Conservation (phyloP, 2,113 vertebrate species). For the Cavia porcellus region DNA sequence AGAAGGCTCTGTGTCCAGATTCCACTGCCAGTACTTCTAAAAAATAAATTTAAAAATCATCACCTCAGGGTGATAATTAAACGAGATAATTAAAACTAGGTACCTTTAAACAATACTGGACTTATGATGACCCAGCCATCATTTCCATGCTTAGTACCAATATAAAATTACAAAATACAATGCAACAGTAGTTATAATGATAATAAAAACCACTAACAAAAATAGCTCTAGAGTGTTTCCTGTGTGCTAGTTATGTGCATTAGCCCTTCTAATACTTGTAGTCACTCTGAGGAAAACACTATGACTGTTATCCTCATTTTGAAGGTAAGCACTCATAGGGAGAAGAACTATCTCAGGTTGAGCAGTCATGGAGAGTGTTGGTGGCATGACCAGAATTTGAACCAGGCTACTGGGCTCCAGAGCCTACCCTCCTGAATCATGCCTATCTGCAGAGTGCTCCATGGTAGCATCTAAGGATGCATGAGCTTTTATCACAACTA, state of each 20-base stretch:
- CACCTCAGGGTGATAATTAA: not conserved
- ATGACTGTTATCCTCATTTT: not conserved
- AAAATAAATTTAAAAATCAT: conserved; percentile 31
- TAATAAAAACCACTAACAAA: not conserved
- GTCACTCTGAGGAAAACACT: not conserved
- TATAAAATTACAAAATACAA: not conserved
- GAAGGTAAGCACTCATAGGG: not conserved
- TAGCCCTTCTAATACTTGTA: not conserved
- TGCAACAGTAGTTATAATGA: not conserved
- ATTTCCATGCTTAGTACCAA: not conserved
- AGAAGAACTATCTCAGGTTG: not conserved
- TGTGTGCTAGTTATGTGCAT: not conserved
- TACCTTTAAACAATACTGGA: not conserved
- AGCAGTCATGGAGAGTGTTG: too few species aligned
- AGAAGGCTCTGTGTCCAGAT: not conserved
- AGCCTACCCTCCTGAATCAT: not conserved
- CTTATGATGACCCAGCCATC: not conserved
- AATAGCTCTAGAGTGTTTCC: not conserved
- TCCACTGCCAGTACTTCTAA: not conserved
- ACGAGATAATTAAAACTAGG: not conserved
- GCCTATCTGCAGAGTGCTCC: not conserved
- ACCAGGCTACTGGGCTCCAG: not conserved
- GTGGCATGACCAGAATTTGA: not conserved
- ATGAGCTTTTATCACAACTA: not conserved
- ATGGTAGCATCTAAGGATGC: not conserved